Conservation (phyloP, 2,797 vertebrate genomes). For the Pelobates cultripes region DNA sequence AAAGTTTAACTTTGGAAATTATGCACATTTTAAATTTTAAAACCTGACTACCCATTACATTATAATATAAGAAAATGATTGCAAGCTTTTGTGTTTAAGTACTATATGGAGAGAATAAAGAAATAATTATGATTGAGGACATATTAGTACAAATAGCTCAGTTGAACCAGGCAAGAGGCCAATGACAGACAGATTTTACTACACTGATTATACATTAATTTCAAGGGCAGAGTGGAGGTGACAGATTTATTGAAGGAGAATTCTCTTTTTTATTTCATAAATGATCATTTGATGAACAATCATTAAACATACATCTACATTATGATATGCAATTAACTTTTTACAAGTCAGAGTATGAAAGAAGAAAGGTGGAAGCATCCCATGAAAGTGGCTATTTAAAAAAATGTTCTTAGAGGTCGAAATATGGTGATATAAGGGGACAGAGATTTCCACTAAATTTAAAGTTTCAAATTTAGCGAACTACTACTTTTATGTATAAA, state of each 20-base stretch:
- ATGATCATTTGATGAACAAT: constrained; percentile 54
- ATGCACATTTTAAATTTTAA: background rate
- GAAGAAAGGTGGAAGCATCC: constrained; percentile 41
- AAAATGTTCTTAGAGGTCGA: constrained; percentile 40
- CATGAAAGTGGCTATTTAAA: constrained; percentile 40
- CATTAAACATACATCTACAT: constrained; percentile 57
- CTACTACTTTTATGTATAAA: too few relatives aligned
- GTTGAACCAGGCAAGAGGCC: constrained; percentile 35
- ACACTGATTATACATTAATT: constrained; percentile 53
- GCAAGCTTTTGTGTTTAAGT: constrained; percentile 3
- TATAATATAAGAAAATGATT: background rate
- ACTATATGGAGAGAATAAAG: background rate
- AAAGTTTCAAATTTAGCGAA: too few relatives aligned
- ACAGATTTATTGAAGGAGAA: constrained; percentile 53
- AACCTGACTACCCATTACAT: background rate
- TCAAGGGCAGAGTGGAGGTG: constrained; percentile 52
- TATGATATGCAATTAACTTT: constrained; percentile 55
- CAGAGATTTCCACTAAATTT: too few relatives aligned
- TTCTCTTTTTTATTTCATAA: constrained; percentile 53
- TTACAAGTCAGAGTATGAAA: constrained; percentile 46
- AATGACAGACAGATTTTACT: constrained; percentile 48
- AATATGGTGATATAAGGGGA: background rate
- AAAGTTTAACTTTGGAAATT: background rate
- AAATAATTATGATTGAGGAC: background rate
- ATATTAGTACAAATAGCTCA: background rate